Base-by-base conservation (phyloP, 1,140 invertebrate genomes). In the Chelonus insularis region DNA sequence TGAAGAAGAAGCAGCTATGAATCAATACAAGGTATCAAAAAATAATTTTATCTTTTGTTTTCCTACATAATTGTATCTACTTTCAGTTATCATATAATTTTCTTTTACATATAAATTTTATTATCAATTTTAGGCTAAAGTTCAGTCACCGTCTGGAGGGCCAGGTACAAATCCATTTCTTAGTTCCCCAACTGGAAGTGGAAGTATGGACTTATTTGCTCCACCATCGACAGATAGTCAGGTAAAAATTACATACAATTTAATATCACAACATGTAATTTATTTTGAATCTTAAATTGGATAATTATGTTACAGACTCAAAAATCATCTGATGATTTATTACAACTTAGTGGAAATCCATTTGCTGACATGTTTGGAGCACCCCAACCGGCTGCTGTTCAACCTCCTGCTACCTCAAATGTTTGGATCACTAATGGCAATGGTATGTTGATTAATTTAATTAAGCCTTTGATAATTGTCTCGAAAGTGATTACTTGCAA, bases 1-100 rank as follows among this genome's bases (percentile, higher is more conserved):
- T 45, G 96, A 98, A 77, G 96, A 98, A 81, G 94, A 96, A 79
- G 93, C 93, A 23, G 91, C 91, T 29, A 90, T 98, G 84, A 96
- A 94, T 81, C 93, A 96, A 76, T 93, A 96, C 72, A 97, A 96
- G 88, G 95, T 96, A 83, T 76, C 1, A 29, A 8, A 23, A 14
- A 21, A 29, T 5, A 48, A 72, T 62, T 34, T 55, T 51, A 58
- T 37, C 1, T 50, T 48, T 50, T n/a, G 41, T 57, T 70, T 50
- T 37, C 34, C 32, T 1, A 18, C 45, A 18, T 48, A 12, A n/a
- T n/a, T n/a, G n/a, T n/a, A n/a, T n/a, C n/a, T n/a, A n/a, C n/a
- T n/a, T n/a, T n/a, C n/a, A n/a, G n/a, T n/a, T n/a, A n/a, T n/a
- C n/a, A n/a, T n/a, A n/a, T n/a, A n/a, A n/a, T n/a, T n/a, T n/a